These are phyloP conservation scores for Drosophila kikkawai DNA, from an alignment of 1,140 invertebrate genomes.

Conservation along the genomic window DNA sequence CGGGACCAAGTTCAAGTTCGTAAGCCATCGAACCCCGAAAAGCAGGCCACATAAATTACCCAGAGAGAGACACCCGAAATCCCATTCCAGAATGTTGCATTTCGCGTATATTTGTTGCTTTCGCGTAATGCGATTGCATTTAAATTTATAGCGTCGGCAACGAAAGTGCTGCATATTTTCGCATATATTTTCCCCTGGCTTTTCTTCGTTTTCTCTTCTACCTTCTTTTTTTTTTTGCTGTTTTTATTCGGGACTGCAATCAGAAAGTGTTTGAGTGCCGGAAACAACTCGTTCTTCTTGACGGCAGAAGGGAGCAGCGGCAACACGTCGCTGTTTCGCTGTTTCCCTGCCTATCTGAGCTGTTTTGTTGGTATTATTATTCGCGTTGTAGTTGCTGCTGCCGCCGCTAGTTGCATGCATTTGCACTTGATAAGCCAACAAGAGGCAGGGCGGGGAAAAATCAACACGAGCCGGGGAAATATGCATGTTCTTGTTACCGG, in stretches of 20 bases:
- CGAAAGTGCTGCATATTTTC: slow-evolving; percentile 39
- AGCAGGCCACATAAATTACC: slow-evolving; percentile 40
- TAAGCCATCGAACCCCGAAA: slow-evolving; percentile 6
- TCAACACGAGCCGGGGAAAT: slow-evolving; percentile 75
- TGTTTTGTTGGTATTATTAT: slow-evolving; percentile 43
- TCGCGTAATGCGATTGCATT: slow-evolving; percentile 65
- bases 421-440: slow-evolving; percentile 76
- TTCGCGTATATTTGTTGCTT: slow-evolving; percentile 52
- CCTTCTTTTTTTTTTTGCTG: slow-evolving; percentile 11
- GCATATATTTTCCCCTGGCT: slow-evolving; percentile 22
- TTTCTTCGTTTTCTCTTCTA: not conserved
- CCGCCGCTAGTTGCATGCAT: slow-evolving; percentile 62
- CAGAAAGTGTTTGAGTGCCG: slow-evolving; percentile 75
- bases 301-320: slow-evolving; percentile 53
- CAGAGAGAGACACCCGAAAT: slow-evolving; percentile 17
- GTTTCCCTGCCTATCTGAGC: slow-evolving; percentile 37
- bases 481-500: slow-evolving; percentile 77
- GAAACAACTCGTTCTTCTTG: slow-evolving; percentile 79
- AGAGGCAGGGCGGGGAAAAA: slow-evolving; percentile 55
- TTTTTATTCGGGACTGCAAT: slow-evolving; percentile 55
- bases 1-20: slow-evolving; percentile 19
- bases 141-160: slow-evolving; percentile 63
- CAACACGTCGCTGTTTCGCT: slow-evolving; percentile 63
- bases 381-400: slow-evolving; percentile 32
- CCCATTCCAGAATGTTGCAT: slow-evolving; percentile 18